These are phyloP conservation scores for Poeciliopsis retropinna DNA, from an alignment of 2,113 vertebrate genomes.

Conservation along the genomic window DNA sequence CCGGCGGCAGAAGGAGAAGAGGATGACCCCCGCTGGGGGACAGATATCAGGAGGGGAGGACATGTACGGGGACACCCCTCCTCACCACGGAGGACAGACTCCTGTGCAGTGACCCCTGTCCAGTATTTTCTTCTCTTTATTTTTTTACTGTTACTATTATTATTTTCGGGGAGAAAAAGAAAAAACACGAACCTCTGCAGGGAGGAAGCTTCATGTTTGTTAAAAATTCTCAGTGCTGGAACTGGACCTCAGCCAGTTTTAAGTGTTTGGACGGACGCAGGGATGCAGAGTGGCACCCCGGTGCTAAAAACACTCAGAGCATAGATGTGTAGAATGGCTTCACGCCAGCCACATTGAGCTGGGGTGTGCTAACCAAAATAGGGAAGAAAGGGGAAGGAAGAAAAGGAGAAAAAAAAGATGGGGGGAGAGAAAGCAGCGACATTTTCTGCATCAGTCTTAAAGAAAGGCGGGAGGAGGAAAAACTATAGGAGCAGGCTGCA, in stretches of 20 bases:
- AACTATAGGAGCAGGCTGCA: conserved; percentile 49
- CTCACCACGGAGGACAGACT: conserved; percentile 96
- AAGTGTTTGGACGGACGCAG: conserved; percentile 55
- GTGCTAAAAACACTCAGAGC: conserved; percentile 58
- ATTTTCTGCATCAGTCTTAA: conserved; percentile 40
- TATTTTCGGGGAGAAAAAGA: neutral
- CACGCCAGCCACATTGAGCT: conserved; percentile 29
- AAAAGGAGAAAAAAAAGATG: conserved; percentile 3
- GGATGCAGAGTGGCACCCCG: conserved; percentile 46
- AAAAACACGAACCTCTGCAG: conserved; percentile 57
- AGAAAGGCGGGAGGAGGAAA: conserved; percentile 36
- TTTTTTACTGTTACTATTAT: neutral
- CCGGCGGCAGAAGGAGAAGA: conserved; percentile 99
- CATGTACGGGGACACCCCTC: conserved; percentile 97
- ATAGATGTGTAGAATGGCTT: conserved; percentile 37
- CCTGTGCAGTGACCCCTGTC: conserved; percentile 90
- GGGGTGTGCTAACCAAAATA: conserved; percentile 53
- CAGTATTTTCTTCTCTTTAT: neutral
- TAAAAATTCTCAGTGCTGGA: conserved; percentile 56
- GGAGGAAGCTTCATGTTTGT: conserved; percentile 61
- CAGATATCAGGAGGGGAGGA: conserved; percentile 93
- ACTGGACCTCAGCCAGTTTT: conserved; percentile 54
- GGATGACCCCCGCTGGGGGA: conserved; percentile 96
- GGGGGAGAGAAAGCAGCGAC: conserved; percentile 9
- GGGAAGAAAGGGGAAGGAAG: conserved; percentile 1